Evolutionary conservation across 1,140 invertebrate species (phyloP), one percentile per base, ranked within the genome.

Genomic region (Radopholus similis): DNA sequence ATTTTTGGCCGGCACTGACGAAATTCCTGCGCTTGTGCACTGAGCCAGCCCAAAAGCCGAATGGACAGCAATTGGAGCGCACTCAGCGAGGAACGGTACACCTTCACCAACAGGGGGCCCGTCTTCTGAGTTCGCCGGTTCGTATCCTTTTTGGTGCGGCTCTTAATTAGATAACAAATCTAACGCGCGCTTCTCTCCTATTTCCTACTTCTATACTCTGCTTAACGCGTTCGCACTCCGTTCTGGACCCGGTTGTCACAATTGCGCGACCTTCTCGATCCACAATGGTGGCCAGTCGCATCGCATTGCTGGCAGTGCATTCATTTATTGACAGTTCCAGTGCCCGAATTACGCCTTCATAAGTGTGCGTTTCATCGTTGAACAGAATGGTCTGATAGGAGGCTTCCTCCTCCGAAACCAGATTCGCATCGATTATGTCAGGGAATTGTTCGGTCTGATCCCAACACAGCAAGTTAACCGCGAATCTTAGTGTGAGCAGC

Each of bases 331-430:
- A 51, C 30, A 79, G 5, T 32, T 71, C 70, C 26, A 81, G 59
- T 5, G 77, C 78, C 21, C 77, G 59, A 15, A 81, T 81, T 8
- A 77, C 77, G 18, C 66, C 73, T 21, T 81, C 79, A 62, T 83
- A 81, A 15, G 81, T 81, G 56, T 81, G 79, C 5, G 79, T 81
- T 68, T 81, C 79, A 58, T 81, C 79, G 64, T 81, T 81, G 69
- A 76, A 83, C 2, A 81, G 70, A 35, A 83, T 69, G 9, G 80
- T 82, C 44, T 83, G 74, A 57, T 60, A 82, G n/a, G 42, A n/a
- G 26, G 63, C 64, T 32, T 81, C 21, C 3, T 38, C 34, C 11
- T 51, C 23, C 28, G 32, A 73, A 13, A 74, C 18, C 4, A 34
- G 34, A 70, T 37, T 38, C 26, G 35, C 34, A 18, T 68, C 54